Evolutionary conservation across 2,113 vertebrate species (phyloP).

Genomic region (Campylomormyrus numenius): DNA sequence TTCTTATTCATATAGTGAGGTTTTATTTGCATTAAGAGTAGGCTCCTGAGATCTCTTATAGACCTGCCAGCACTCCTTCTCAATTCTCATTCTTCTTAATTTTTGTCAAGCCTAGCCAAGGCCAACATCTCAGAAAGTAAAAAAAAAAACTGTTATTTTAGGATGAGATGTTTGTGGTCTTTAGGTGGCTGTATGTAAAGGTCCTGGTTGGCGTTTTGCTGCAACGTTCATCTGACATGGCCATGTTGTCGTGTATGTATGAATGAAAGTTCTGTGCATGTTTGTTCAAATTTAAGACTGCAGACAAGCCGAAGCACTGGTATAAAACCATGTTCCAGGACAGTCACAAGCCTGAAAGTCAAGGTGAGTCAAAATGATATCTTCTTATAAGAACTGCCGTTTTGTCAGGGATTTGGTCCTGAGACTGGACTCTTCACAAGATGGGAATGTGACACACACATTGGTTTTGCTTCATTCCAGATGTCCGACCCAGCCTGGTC

Average conservation of each 20-base stretch:
- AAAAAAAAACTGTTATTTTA: background rate
- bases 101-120: background rate
- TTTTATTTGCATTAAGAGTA: background rate
- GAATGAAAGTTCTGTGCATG: background rate
- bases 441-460: slow-evolving; percentile 55
- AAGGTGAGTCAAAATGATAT: slow-evolving; percentile 52
- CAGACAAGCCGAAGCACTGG: slow-evolving; percentile 82
- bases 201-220: background rate
- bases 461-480: slow-evolving; percentile 42
- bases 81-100: background rate
- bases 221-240: background rate
- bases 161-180: background rate
- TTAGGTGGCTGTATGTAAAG: background rate
- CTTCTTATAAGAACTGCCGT: background rate
- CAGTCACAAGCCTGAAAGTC: slow-evolving; percentile 78
- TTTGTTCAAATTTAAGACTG: slow-evolving; percentile 54
- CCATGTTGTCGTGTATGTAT: background rate
- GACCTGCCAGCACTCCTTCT: background rate
- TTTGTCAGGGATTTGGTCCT: background rate
- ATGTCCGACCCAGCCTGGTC: slow-evolving; percentile 49
- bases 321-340: slow-evolving; percentile 90
- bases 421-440: background rate
- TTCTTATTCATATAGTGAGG: background rate
- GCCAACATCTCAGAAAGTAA: background rate
- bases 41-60: background rate